Percentiles rank a stretch among this genome's conserved stretches.
Evolutionary conservation across 1,140 invertebrate genomes (phyloP).

Genomic region (Dreissena polymorpha): DNA sequence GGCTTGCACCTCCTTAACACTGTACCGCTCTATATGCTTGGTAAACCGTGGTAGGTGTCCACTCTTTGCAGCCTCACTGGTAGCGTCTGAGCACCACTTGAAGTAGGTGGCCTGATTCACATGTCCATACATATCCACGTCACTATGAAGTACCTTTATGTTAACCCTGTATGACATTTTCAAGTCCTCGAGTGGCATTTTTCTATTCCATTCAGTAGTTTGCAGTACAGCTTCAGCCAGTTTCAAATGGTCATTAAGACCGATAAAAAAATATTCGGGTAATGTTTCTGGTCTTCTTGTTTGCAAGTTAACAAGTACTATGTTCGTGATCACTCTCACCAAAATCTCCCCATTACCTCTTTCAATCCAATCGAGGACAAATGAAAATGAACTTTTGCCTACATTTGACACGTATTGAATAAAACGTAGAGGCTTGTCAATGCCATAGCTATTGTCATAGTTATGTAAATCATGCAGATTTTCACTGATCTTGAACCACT

Average conservation of each 20-base stretch:
- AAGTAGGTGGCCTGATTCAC: conserved; percentile 50
- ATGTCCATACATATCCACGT: conserved; percentile 50
- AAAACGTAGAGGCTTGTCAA: neutral
- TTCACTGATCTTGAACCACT: conserved; percentile 3
- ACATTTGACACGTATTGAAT: conserved; percentile 7
- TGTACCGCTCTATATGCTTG: conserved; percentile 27
- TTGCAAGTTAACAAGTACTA: neutral
- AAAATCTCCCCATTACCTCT: neutral
- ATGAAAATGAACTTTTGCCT: conserved; percentile 14
- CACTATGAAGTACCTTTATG: conserved; percentile 42
- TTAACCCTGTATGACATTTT: neutral
- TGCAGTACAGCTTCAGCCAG: neutral
- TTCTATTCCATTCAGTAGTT: too few species aligned
- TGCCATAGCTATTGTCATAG: neutral
- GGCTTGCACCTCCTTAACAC: neutral
- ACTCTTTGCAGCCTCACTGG: conserved; percentile 6
- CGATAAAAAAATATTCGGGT: conserved; percentile 1
- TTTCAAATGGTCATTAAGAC: neutral
- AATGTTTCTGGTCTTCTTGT: conserved; percentile 11
- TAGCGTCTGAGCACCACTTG: conserved; percentile 49
- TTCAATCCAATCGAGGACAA: neutral
- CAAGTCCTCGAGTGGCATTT: too few species aligned
- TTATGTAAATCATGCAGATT: neutral
- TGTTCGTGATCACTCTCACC: neutral
- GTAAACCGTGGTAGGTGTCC: conserved; percentile 18